phyloP scores from a whole-genome alignment of 1,140 invertebrate species.

The Asbolus verrucosus region DNA sequence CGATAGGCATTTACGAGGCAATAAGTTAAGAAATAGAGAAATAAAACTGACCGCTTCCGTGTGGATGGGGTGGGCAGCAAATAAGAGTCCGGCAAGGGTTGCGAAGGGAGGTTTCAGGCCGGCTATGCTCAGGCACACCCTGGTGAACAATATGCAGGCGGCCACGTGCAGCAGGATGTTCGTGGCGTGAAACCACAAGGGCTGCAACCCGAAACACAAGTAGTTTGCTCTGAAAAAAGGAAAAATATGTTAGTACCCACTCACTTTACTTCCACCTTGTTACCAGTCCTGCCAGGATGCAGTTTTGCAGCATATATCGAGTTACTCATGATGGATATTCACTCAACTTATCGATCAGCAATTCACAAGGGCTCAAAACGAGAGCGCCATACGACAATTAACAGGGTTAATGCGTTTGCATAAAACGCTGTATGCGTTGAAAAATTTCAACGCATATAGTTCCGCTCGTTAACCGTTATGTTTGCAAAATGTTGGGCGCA shows the following conservation, averaged over 20 bases:
- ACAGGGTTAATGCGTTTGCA: too few relatives aligned
- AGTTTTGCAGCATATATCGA: too few relatives aligned
- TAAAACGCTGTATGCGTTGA: too few relatives aligned
- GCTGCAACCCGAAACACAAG: slow-evolving; percentile 74
- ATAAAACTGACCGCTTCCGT: slow-evolving; percentile 82
- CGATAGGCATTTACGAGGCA: slow-evolving; percentile 48
- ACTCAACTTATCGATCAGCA: too few relatives aligned
- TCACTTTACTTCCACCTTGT: too few relatives aligned
- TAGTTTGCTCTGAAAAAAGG: slow-evolving; percentile 78
- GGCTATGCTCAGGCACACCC: slow-evolving; percentile 74
- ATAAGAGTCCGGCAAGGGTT: slow-evolving; percentile 78
- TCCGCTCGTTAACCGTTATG: too few relatives aligned
- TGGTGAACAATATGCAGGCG: slow-evolving; percentile 78
- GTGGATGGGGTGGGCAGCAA: slow-evolving; percentile 91
- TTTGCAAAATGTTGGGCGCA: too few relatives aligned
- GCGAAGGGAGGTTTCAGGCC: slow-evolving; percentile 75
- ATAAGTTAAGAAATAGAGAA: slow-evolving; percentile 48
- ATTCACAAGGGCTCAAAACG: too few relatives aligned
- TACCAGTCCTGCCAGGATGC: too few relatives aligned
- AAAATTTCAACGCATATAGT: too few relatives aligned
- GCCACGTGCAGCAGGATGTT: slow-evolving; percentile 81
- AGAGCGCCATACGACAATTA: too few relatives aligned
- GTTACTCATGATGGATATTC: too few relatives aligned
- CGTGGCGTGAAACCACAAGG: slow-evolving; percentile 80
- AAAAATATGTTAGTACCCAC: slow-evolving; percentile 18